Evolutionary conservation across 2,888 invertebrate species (phyloP).

Genomic region (Polydrusus cervinus): DNA sequence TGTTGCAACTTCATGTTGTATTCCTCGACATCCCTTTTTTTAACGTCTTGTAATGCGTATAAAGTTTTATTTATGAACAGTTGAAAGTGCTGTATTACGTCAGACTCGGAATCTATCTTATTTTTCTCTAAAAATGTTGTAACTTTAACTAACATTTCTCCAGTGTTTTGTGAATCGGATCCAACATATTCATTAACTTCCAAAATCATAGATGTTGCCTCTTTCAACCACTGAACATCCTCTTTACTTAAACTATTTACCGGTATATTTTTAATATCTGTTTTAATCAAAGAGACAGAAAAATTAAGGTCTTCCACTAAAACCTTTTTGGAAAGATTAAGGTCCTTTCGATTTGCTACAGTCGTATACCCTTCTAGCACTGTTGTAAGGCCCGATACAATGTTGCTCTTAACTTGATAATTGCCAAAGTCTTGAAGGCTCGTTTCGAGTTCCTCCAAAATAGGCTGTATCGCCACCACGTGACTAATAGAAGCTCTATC

Average conservation of each 20-base stretch:
- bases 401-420: conserved; percentile 19
- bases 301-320: conserved; percentile 53
- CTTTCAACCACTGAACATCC: conserved; percentile 52
- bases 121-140: conserved; percentile 54
- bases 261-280: conserved; percentile 47
- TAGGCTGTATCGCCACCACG: not conserved
- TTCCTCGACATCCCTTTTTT: conserved; percentile 57
- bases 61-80: conserved; percentile 58
- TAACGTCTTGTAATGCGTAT: conserved; percentile 57
- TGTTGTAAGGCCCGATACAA: not conserved
- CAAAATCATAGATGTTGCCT: conserved; percentile 44
- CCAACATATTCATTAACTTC: conserved; percentile 52
- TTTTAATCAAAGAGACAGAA: conserved; percentile 53
- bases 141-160: conserved; percentile 51
- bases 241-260: conserved; percentile 41
- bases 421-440: conserved; percentile 27
- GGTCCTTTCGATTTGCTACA: conserved; percentile 31
- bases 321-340: conserved; percentile 47
- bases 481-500: not conserved
- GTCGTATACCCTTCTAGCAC: conserved; percentile 12
- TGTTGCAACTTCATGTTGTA: conserved; percentile 59
- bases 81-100: conserved; percentile 57
- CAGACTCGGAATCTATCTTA: conserved; percentile 45
- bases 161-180: conserved; percentile 45
- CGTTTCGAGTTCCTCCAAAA: not conserved